Evolutionary conservation across 2,888 invertebrate species (phyloP), one percentile per base, ranked within the genome.

Genomic region (Rhynchonema sp.): DNA sequence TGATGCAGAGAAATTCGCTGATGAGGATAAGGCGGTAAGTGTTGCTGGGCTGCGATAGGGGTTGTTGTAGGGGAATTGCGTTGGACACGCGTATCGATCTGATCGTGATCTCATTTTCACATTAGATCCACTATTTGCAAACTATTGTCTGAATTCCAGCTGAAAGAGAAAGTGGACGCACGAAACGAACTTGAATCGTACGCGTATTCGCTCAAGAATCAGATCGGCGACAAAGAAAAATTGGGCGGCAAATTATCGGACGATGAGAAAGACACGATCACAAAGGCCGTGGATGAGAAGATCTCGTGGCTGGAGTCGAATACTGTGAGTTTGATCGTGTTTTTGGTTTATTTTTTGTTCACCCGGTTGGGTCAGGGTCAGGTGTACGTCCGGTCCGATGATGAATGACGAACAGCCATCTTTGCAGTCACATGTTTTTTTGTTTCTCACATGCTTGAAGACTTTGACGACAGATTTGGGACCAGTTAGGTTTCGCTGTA

Each of bases 271-370:
- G 78, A 84, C 6, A 92, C 87, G 72, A 87, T 98, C 82, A 90
- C 92, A 73, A 84, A 73, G 68, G 89, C 87, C n/a, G 86, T 96
- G 65, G 91, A 94, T 62, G 91, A 88, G 67, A 85, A 89, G 66
- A 94, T 98, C 75, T 90, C 92, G 72, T 98, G 96, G 96, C 79
- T 98, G 64, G 94, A 98, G 76, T 84, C 86, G 66, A 92, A 98
- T 77, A 85, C 85, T 30, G 56, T 38, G 70, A 90, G 91, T 70
- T 85, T 38, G 9, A 38, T n/a, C n/a, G n/a, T n/a, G n/a, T n/a
- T n/a, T n/a, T n/a, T n/a, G n/a, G n/a, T n/a, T n/a, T n/a, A n/a
- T n/a, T n/a, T n/a, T n/a, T n/a, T n/a, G n/a, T n/a, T n/a, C n/a
- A n/a, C n/a, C n/a, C n/a, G n/a, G n/a, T n/a, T n/a, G n/a, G n/a